Evolutionary conservation across 1,140 invertebrate species (phyloP).

Genomic region (Caerostris extrusa): DNA sequence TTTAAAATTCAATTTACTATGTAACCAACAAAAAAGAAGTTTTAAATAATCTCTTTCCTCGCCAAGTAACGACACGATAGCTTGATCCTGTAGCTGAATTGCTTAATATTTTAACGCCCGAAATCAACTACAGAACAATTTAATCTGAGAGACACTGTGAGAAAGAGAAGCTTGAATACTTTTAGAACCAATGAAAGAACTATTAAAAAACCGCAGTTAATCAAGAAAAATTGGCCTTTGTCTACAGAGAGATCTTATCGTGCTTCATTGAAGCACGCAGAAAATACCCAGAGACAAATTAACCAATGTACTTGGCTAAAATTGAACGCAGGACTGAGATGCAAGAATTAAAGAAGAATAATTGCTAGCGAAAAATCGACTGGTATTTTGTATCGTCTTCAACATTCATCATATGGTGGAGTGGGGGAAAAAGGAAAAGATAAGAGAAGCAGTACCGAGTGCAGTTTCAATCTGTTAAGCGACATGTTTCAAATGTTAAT

Average conservation of each 20-base stretch:
- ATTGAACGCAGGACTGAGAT: slow-evolving; percentile 16
- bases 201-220: too few species aligned
- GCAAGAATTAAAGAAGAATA: slow-evolving; percentile 49
- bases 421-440: neutral
- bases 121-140: too few species aligned
- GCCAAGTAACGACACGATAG: too few species aligned
- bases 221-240: neutral
- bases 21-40: too few species aligned
- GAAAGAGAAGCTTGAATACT: too few species aligned
- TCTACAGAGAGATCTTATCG: neutral
- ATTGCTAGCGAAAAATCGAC: slow-evolving; percentile 40
- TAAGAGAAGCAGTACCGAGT: slow-evolving; percentile 1
- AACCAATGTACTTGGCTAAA: slow-evolving; percentile 41
- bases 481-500: slow-evolving; percentile 60
- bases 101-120: too few species aligned
- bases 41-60: too few species aligned
- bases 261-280: neutral
- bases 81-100: too few species aligned
- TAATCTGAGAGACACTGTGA: too few species aligned
- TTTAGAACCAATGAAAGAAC: too few species aligned
- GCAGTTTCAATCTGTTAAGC: slow-evolving; percentile 57
- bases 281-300: slow-evolving; percentile 28
- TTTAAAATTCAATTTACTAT: too few species aligned
- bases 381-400: slow-evolving; percentile 33
- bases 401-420: slow-evolving; percentile 27